A percentile compares a stretch with the other conserved stretches of the same genome.
phyloP scores from a whole-genome alignment of 2,113 vertebrate genomes.

The Dendropsophus ebraccatus region DNA sequence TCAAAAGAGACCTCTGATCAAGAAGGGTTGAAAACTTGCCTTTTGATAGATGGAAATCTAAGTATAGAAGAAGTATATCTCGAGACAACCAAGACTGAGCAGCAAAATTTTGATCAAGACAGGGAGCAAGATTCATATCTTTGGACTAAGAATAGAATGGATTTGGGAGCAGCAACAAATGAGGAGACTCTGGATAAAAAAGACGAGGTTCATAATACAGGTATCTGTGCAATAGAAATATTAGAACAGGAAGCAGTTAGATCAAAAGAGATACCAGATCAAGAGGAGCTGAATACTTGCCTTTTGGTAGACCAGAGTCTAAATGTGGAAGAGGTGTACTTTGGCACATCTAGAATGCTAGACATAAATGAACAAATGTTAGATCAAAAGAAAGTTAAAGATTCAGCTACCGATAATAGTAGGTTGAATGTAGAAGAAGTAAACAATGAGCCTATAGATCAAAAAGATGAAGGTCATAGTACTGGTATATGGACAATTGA shows the following conservation, averaged over 20 bases:
- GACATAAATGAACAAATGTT: background rate
- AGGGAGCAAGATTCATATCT: background rate
- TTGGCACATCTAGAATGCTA: background rate
- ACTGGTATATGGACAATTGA: background rate
- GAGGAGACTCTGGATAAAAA: background rate
- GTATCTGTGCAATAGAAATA: background rate
- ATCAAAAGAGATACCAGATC: background rate
- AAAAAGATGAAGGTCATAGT: background rate
- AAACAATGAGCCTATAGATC: background rate
- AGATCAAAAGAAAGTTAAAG: background rate
- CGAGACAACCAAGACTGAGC: background rate
- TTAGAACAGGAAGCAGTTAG: background rate
- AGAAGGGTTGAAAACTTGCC: background rate
- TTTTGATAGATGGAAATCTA: slow-evolving; percentile 7
- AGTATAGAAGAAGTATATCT: background rate
- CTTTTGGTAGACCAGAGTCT: background rate
- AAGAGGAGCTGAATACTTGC: background rate
- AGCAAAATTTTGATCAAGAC: background rate
- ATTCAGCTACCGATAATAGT: too few relatives aligned
- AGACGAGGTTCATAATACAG: background rate
- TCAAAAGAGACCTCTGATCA: background rate
- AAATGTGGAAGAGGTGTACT: background rate
- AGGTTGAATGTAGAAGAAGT: background rate
- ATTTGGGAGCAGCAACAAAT: background rate
- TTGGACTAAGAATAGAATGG: background rate